Base-by-base conservation (phyloP, 2,888 invertebrate genomes). In the Rugalucina vietnamica region DNA sequence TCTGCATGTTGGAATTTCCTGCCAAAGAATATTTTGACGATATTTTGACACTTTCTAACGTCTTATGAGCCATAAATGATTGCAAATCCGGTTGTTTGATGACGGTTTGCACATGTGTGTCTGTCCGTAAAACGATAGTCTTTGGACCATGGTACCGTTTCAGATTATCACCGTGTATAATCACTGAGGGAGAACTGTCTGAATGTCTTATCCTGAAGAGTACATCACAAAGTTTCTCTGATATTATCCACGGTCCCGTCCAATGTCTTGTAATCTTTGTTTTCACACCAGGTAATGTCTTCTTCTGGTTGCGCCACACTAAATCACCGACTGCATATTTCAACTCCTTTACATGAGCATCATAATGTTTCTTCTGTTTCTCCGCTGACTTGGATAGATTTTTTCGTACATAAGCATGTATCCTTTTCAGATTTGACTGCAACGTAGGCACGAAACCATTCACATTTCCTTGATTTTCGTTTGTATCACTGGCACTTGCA, bases 221-320 rank as follows among this genome's bases (percentile, higher is more conserved):
- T 29, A 72, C 54, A 34, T 72, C 77, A 69, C 74, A 50, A 14
- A 78, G 72, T 36, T 60, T 49, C 43, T 75, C 65, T 5, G 50
- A 49, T n/a, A 82, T 70, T 49, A 73, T 54, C 75, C 82, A 82
- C 12, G 79, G 82, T 2, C 82, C 82, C 34, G 79, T 79, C 79
- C 82, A 82, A 36, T 82, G 50, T 39, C 78, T 39, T n/a, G 43
- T 37, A 12, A 82, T 32, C 43, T 82, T 79, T 32, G 60, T 18
- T 65, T 82, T 82, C 4, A 70, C 29, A 60, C 74, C 76, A 37
- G 29, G 69, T 27, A 54, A 24, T 24, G 21, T 71, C 39, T 81
- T 24, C 37, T 54, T 76, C 65, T 75, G 69, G 43, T 76, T 76
- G 1, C 76, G n/a, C 76, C 57, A 50, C 10, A 76, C 76, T 60